A percentile compares a stretch with the other conserved stretches of the same genome.
Conservation (phyloP, 2,888 invertebrate genomes). For the Trachelus tabidus region DNA sequence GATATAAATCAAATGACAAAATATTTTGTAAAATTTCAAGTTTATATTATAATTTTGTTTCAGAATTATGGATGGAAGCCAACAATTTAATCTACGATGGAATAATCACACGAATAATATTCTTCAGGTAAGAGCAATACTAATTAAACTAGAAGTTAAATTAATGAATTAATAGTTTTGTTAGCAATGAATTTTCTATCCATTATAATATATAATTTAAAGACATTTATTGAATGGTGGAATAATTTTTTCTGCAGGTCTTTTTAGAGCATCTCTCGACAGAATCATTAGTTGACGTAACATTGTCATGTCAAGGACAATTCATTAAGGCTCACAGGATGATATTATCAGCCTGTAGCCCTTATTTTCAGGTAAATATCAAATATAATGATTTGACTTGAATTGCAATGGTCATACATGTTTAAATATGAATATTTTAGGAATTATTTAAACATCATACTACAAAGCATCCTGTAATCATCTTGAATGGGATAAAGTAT, state of each 20-base stretch:
- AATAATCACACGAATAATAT: constrained; percentile 68
- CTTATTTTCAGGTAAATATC: constrained; percentile 65
- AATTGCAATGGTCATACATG: constrained; percentile 4
- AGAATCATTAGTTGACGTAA: constrained; percentile 67
- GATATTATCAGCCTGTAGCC: constrained; percentile 68
- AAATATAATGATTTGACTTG: neutral
- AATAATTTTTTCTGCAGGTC: constrained; percentile 43
- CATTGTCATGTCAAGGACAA: constrained; percentile 66
- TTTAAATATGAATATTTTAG: constrained; percentile 42
- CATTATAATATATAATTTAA: neutral
- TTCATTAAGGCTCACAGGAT: constrained; percentile 68
- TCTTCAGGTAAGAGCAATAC: constrained; percentile 51
- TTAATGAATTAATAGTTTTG: neutral
- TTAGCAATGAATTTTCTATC: neutral
- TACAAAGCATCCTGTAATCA: constrained; percentile 64
- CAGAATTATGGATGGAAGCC: constrained; percentile 27
- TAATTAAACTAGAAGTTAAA: neutral
- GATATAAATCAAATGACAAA: neutral
- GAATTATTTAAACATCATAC: constrained; percentile 64
- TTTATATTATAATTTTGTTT: neutral
- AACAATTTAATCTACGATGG: constrained; percentile 68
- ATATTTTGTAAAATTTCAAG: neutral
- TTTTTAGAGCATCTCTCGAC: constrained; percentile 65
- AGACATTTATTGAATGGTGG: neutral
- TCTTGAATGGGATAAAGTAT: constrained; percentile 65